phyloP scores from a whole-genome alignment of 2,113 vertebrate genomes.

The Myotis yumanensis region DNA sequence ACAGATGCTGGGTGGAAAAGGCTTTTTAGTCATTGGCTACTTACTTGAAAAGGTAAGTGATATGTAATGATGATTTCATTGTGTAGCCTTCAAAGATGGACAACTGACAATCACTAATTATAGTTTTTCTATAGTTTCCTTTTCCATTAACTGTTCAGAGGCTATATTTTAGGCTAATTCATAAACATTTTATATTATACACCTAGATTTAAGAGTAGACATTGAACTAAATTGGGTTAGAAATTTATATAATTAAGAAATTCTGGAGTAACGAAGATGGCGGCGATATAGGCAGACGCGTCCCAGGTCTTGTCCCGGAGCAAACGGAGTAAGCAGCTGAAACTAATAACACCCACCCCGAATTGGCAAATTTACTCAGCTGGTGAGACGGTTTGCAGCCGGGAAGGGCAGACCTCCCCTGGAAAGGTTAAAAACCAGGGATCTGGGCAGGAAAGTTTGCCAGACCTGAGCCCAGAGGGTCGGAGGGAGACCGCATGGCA shows the following conservation, averaged over 20 bases:
- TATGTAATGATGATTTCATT: neutral
- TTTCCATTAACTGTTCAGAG: neutral
- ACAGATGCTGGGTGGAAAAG: constrained; percentile 98
- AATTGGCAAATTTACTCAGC: too few relatives aligned
- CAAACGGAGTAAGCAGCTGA: too few relatives aligned
- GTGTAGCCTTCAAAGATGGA: neutral
- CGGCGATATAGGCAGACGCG: too few relatives aligned
- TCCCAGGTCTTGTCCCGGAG: too few relatives aligned
- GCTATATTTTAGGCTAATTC: constrained; percentile 8
- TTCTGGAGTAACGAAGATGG: too few relatives aligned
- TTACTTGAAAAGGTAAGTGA: constrained; percentile 95
- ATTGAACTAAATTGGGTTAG: neutral
- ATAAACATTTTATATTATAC: neutral
- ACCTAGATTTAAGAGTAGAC: neutral
- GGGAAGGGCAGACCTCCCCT: too few relatives aligned
- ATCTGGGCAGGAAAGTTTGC: too few relatives aligned
- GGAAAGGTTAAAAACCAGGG: too few relatives aligned
- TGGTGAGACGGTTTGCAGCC: too few relatives aligned
- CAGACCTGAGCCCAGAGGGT: too few relatives aligned
- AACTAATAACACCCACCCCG: too few relatives aligned
- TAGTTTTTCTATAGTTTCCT: neutral
- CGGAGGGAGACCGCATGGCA: too few relatives aligned
- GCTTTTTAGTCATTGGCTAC: constrained; percentile 97
- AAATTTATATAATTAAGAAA: neutral
- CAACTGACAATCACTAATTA: neutral